phyloP scores from a whole-genome alignment of 2,797 vertebrate species.

The Lepilemur ruficaudatus region DNA sequence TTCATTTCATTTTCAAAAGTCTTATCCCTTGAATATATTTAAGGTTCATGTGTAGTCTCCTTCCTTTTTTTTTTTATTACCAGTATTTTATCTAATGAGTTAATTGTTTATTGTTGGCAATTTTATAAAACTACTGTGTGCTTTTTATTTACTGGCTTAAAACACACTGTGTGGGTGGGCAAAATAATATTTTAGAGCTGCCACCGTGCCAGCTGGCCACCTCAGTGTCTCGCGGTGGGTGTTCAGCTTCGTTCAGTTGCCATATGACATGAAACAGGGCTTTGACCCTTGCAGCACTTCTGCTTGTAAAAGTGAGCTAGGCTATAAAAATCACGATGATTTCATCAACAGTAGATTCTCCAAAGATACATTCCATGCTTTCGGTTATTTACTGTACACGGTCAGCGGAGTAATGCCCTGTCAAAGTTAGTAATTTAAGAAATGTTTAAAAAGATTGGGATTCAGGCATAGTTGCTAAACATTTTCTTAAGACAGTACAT shows the following conservation, averaged over 20 bases:
- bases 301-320: slow-evolving; percentile 86
- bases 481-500: neutral
- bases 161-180: slow-evolving; percentile 84
- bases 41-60: slow-evolving; percentile 33
- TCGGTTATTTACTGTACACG: slow-evolving; percentile 63
- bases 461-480: neutral
- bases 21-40: neutral
- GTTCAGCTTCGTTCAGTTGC: slow-evolving; percentile 78
- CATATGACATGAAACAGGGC: slow-evolving; percentile 84
- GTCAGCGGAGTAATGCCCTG: slow-evolving; percentile 51
- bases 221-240: slow-evolving; percentile 82
- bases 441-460: neutral
- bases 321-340: slow-evolving; percentile 84
- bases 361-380: slow-evolving; percentile 69
- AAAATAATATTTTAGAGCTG: slow-evolving; percentile 57
- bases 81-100: slow-evolving; percentile 73
- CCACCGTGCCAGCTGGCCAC: slow-evolving; percentile 84
- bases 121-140: slow-evolving; percentile 79
- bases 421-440: neutral
- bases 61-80: neutral
- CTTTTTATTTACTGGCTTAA: slow-evolving; percentile 75
- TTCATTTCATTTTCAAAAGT: slow-evolving; percentile 51
- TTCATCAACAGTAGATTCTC: slow-evolving; percentile 81
- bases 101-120: slow-evolving; percentile 77
- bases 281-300: slow-evolving; percentile 82